Evolutionary conservation across 2,797 vertebrate genomes (phyloP).

Genomic region (Serranus cabrilla): DNA sequence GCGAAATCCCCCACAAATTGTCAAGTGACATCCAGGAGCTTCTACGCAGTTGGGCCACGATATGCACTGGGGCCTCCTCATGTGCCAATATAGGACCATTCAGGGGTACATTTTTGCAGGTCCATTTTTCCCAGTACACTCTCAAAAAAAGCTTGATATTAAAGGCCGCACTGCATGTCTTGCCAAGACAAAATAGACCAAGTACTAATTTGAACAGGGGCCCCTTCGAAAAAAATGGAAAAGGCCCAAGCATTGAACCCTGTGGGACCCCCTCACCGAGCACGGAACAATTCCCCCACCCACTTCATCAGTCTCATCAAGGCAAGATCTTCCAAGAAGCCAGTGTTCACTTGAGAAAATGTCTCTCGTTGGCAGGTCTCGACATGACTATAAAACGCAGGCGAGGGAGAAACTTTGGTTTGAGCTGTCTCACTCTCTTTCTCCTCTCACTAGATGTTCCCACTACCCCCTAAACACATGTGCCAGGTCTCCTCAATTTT

Average conservation of each 20-base stretch:
- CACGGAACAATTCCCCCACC: slow-evolving; percentile 64
- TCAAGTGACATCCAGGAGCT: slow-evolving; percentile 99
- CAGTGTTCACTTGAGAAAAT: slow-evolving; percentile 99
- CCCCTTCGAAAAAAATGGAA: slow-evolving; percentile 67
- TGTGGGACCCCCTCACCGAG: slow-evolving; percentile 76
- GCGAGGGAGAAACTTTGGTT: slow-evolving; percentile 97
- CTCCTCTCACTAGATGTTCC: slow-evolving; percentile 90
- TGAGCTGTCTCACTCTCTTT: slow-evolving; percentile 90
- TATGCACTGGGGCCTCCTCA: slow-evolving; percentile 95
- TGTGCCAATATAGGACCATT: slow-evolving; percentile 96
- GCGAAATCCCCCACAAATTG: slow-evolving; percentile 96
- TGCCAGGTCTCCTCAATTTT: slow-evolving; percentile 99
- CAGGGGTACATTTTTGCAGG: slow-evolving; percentile 90
- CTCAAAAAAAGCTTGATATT: slow-evolving; percentile 94
- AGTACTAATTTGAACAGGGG: slow-evolving; percentile 80
- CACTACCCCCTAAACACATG: slow-evolving; percentile 89
- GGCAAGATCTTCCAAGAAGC: slow-evolving; percentile 99
- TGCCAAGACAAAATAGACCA: slow-evolving; percentile 97
- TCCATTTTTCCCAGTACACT: slow-evolving; percentile 91
- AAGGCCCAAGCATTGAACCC: slow-evolving; percentile 73
- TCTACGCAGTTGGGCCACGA: slow-evolving; percentile 98
- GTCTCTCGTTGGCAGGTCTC: slow-evolving; percentile 99
- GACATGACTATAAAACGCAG: slow-evolving; percentile 98
- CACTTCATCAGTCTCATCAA: slow-evolving; percentile 92
- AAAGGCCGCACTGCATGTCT: slow-evolving; percentile 98